phyloP scores from a whole-genome alignment of 2,113 vertebrate species.

The Halcyon malimbica region DNA sequence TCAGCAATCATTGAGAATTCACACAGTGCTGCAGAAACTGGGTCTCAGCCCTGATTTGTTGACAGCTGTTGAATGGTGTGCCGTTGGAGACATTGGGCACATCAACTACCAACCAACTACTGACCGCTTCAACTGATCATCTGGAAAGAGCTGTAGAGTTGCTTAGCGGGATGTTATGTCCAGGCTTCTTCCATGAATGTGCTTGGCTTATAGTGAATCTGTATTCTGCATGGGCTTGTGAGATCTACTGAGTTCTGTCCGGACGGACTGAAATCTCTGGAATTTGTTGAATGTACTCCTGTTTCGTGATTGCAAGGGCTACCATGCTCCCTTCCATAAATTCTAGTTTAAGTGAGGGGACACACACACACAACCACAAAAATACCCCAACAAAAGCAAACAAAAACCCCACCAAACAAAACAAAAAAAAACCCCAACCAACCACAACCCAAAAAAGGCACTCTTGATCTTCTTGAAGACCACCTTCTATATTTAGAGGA shows the following conservation, averaged over 20 bases:
- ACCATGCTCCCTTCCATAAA: not conserved
- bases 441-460: too few relatives aligned
- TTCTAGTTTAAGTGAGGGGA: not conserved
- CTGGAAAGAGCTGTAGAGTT: not conserved
- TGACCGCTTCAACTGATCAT: not conserved
- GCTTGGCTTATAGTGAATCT: not conserved
- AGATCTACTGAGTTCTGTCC: not conserved
- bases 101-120: not conserved
- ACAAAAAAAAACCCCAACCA: too few relatives aligned
- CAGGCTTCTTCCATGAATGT: not conserved
- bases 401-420: too few relatives aligned
- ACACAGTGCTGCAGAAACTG: not conserved
- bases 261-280: not conserved
- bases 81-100: not conserved
- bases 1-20: not conserved
- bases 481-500: not conserved
- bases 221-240: not conserved
- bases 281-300: not conserved
- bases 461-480: not conserved
- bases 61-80: not conserved
- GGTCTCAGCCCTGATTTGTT: not conserved
- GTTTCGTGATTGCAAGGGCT: not conserved
- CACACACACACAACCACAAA: too few relatives aligned
- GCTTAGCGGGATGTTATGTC: not conserved
- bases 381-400: too few relatives aligned